Base-by-base conservation (phyloP, 2,888 invertebrate genomes). In the Ormyrus nitidulus region DNA sequence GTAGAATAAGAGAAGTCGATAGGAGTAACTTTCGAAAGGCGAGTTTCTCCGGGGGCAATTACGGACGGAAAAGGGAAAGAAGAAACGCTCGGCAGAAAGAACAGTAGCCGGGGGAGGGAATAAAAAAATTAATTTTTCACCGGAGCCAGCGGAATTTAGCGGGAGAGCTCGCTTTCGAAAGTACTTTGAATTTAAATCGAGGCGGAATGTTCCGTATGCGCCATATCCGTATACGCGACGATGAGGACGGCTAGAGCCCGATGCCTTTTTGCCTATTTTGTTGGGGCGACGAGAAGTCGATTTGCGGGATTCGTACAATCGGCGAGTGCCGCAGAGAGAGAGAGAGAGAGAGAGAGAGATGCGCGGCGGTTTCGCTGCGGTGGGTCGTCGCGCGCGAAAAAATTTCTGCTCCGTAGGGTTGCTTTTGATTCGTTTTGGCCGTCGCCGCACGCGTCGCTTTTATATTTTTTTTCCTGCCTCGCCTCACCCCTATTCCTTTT, bases 391-490 rank as follows among this genome's bases (percentile, higher is more conserved):
- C 34, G 48, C 59, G 78, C 76, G 76, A 77, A 81, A 81, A 80
- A 82, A 80, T 77, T 74, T 74, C 64, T 58, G 62, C 73, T 65
- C 56, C 66, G 69, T 54, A 62, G 79, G 77, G 77, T 71, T 74
- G 71, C 77, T 78, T 79, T 77, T 77, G 77, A 81, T 81, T 81
- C 81, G 81, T 75, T 75, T 51, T 79, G 59, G 54, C 34, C 54
- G 51, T 54, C 64, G n/a, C 59, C 61, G 77, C 77, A 53, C 76
- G 76, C 64, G 74, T 73, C 74, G 70, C 48, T 77, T 79, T 72
- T 78, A 74, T 70, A 54, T 34, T 8, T 69, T 51, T 19, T 44
- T 19, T 44, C 7, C 13, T 53, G n/a, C 19, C 19, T 19, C 49
- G 19, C 51, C 4, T 11, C 44, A 10, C 13, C 19, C 34, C 59